Conservation (phyloP, 2,888 invertebrate genomes). For the Stenolophus ochropezus region DNA sequence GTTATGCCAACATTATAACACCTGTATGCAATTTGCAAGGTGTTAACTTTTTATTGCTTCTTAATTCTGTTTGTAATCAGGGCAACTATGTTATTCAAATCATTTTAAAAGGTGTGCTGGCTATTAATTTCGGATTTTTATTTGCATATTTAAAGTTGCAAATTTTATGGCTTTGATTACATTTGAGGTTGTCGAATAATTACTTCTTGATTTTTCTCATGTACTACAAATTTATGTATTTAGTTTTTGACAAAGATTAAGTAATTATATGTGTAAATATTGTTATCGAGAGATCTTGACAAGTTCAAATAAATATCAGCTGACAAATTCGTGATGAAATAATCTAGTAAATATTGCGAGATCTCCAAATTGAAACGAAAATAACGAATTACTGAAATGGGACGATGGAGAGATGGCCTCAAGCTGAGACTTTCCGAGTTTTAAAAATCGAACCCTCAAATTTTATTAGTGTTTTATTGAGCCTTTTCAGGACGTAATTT, state of each 20-base stretch:
- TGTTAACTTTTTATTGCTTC: conserved; percentile 21
- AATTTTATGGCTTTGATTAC: not conserved
- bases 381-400: not conserved
- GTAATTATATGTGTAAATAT: not conserved
- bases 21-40: conserved; percentile 19
- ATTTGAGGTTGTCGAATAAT: not conserved
- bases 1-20: not conserved
- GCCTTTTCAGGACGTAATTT: not conserved
- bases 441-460: not conserved
- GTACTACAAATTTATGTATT: conserved; percentile 2
- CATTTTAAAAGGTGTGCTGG: conserved; percentile 24
- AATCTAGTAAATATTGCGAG: not conserved
- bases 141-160: not conserved
- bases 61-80: conserved; percentile 36
- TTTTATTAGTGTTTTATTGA: not conserved
- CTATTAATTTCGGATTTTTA: not conserved
- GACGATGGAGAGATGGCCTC: not conserved
- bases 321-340: not conserved
- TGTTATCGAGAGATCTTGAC: conserved; percentile 2
- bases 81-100: conserved; percentile 34
- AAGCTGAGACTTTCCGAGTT: not conserved
- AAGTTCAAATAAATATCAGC: not conserved
- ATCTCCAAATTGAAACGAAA: not conserved
- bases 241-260: conserved; percentile 14
- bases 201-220: not conserved